phyloP scores from a whole-genome alignment of 2,888 invertebrate genomes.

The Neria commutata region DNA sequence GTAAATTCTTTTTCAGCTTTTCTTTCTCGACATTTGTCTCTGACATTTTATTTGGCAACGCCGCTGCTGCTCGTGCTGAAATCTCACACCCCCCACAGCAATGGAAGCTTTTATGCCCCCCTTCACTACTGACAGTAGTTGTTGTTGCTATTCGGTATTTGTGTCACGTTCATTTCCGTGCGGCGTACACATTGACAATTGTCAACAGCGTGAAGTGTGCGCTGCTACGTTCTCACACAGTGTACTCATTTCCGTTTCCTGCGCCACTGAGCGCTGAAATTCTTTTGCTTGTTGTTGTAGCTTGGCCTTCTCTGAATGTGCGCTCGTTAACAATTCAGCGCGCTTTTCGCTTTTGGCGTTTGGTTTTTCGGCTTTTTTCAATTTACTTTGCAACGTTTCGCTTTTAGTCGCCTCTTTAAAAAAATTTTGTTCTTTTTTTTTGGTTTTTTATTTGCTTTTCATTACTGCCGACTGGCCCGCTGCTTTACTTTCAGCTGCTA shows the following conservation, averaged over 20 bases:
- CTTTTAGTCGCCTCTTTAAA: too few species aligned
- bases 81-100: too few species aligned
- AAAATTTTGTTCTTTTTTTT: background rate
- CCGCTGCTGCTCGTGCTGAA: too few species aligned
- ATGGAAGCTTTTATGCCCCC: too few species aligned
- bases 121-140: too few species aligned
- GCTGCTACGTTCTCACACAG: background rate
- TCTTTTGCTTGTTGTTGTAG: slow-evolving; percentile 12
- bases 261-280: slow-evolving; percentile 18
- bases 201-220: slow-evolving; percentile 13
- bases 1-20: background rate
- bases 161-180: slow-evolving; percentile 23
- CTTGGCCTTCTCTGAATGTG: slow-evolving; percentile 32
- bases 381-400: background rate
- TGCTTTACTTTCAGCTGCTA: slow-evolving; percentile 29
- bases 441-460: background rate
- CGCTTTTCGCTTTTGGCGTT: background rate
- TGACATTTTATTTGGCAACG: background rate
- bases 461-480: slow-evolving; percentile 32
- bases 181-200: slow-evolving; percentile 5
- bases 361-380: slow-evolving; percentile 7
- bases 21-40: background rate
- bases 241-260: slow-evolving; percentile 37
- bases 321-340: slow-evolving; percentile 38
- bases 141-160: slow-evolving; percentile 4